Base-by-base conservation (phyloP, 2,113 vertebrate genomes). In the Hippoglossus stenolepis region DNA sequence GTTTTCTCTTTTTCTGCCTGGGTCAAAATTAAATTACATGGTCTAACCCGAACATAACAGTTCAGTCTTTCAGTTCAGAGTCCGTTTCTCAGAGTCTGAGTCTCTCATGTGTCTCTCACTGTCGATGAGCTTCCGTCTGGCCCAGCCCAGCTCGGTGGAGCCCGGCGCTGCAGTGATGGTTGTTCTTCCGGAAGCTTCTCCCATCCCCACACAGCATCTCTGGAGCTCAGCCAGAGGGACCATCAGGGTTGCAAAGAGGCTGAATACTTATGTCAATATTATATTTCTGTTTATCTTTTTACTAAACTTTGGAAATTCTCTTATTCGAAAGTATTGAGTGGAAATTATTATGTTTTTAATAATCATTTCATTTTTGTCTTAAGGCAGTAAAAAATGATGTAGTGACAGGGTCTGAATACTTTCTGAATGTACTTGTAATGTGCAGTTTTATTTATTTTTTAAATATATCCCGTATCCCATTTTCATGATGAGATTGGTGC, bases 401-500 rank as follows among this genome's bases (percentile, higher is more conserved):
- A 57, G n/a, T 54, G 53, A 21, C 7, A 21, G 53, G n/a, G 53
- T 11, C n/a, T 20, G 10, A 11, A 13, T 56, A 56, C 54, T 24
- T 14, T 57, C 54, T 57, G 23, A 14, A 57, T 57, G 3, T 24
- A 14, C 2, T 21, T 78, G 45, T 69, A 61, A 63, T 63, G 3
- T 58, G 31, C 21, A 11, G 2, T 31, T 28, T 28, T 23, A 24
- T 24, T 26, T 38, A 35, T 20, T 20, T 61, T 53, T 54, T 28
- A 7, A 28, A 59, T 43, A 21, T 64, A 58, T 62, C 13, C 21
- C 23, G 59, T 54, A 57, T 60, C 54, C 67, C 65, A 23, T 69
- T 80, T 85, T 73, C 70, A 85, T 63, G 45, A 77, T 77, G 24
- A 59, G 59, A 86, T 75, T 28, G 35, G 66, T 87, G 76, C 67